phyloP scores from a whole-genome alignment of 37 sponge, comb jelly and placozoan species.

The Diacarnus erythraeanus region DNA sequence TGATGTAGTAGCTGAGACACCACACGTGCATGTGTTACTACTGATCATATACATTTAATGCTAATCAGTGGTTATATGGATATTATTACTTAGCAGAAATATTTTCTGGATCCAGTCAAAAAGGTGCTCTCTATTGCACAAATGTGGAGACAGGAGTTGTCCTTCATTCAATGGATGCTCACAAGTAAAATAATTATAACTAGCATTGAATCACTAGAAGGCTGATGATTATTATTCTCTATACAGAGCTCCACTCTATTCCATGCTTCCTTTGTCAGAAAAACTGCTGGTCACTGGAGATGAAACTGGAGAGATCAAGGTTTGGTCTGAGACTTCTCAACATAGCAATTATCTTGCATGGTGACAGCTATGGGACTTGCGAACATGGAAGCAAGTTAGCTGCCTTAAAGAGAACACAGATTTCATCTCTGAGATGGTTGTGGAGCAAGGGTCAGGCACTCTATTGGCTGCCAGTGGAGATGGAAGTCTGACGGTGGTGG shows the following conservation, averaged over 20 bases:
- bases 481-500: slow-evolving; percentile 66
- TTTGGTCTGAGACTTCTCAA: slow-evolving; percentile 6
- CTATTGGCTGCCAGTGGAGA: slow-evolving; percentile 88
- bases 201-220: not conserved
- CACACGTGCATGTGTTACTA: too few species aligned
- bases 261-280: slow-evolving; percentile 58
- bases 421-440: slow-evolving; percentile 77
- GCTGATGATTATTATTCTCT: not conserved
- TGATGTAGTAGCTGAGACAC: too few species aligned
- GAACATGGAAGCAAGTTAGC: slow-evolving; percentile 40
- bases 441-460: slow-evolving; percentile 37
- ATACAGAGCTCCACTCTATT: slow-evolving; percentile 58
- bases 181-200: not conserved
- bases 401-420: slow-evolving; percentile 63
- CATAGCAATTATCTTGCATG: not conserved
- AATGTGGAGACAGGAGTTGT: slow-evolving; percentile 57
- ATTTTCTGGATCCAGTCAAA: slow-evolving; percentile 23
- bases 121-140: slow-evolving; percentile 15
- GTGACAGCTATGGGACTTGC: slow-evolving; percentile 80
- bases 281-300: slow-evolving; percentile 77
- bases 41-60: not conserved
- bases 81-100: slow-evolving; percentile 8
- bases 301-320: slow-evolving; percentile 83
- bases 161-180: not conserved
- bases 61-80: not conserved